Conservation (phyloP, 2,888 invertebrate species). For the Iselma pallidipennis region DNA sequence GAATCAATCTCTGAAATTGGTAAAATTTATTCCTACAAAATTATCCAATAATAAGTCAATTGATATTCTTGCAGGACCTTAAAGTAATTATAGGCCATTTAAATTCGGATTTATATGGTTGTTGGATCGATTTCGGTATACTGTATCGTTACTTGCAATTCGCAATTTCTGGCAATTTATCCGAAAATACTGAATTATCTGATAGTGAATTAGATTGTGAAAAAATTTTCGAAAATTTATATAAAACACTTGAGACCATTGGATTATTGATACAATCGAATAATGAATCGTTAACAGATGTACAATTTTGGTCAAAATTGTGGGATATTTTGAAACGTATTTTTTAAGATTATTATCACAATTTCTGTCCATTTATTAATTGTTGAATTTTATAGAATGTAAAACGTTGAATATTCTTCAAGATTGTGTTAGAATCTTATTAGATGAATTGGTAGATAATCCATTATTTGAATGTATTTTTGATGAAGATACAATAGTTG, state of each 20-base stretch:
- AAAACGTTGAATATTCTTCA: not conserved
- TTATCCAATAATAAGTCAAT: slow-evolving; percentile 4
- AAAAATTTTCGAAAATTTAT: not conserved
- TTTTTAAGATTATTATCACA: not conserved
- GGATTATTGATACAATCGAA: not conserved
- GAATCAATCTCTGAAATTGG: not conserved
- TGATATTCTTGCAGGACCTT: not conserved
- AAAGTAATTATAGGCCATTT: not conserved
- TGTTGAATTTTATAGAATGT: not conserved
- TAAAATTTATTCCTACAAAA: too few species aligned
- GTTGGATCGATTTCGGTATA: not conserved
- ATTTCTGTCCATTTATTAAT: not conserved
- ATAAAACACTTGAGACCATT: not conserved
- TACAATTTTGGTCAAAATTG: not conserved
- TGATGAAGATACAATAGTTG: not conserved
- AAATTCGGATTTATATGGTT: not conserved
- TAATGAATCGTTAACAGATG: too few species aligned
- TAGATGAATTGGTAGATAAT: not conserved
- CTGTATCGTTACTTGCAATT: not conserved
- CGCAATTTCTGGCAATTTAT: not conserved
- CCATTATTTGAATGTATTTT: not conserved
- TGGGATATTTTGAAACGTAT: not conserved
- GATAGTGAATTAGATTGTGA: not conserved
- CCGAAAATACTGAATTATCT: not conserved
- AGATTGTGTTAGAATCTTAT: not conserved